Evolutionary conservation across 2,888 invertebrate species (phyloP).

Genomic region (Zele albiditarsus): DNA sequence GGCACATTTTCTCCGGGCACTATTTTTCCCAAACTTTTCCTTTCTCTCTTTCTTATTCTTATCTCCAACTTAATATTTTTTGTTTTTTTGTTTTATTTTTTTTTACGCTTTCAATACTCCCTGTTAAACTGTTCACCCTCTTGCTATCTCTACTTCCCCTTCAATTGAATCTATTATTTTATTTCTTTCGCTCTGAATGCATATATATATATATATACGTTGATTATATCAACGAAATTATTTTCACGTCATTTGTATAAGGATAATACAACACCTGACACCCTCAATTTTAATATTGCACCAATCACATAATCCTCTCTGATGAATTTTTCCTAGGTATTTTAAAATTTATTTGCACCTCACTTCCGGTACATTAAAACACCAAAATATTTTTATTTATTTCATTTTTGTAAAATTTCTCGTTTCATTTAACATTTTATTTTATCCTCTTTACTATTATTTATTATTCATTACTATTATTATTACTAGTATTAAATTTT

Average conservation of each 20-base stretch:
- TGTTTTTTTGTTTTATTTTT: not conserved
- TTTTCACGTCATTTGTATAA: not conserved
- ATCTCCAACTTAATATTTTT: constrained; percentile 15
- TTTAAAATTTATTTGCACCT: not conserved
- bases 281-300: not conserved
- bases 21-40: not conserved
- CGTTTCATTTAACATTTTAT: not conserved
- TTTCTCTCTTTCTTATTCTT: constrained; percentile 15
- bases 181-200: not conserved
- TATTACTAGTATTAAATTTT: constrained; percentile 5
- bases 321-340: not conserved
- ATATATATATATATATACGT: not conserved
- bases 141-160: not conserved
- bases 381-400: not conserved
- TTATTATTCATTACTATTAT: constrained; percentile 22
- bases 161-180: constrained; percentile 7
- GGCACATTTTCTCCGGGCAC: constrained; percentile 31
- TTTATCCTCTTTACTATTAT: constrained; percentile 12
- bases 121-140: not conserved
- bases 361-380: not conserved
- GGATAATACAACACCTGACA: not conserved
- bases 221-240: not conserved
- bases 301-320: constrained; percentile 32
- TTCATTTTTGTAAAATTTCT: constrained; percentile 2
- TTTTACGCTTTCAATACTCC: constrained; percentile 17